Evolutionary conservation across 2,797 vertebrate species (phyloP).

Genomic region (Crocidura indochinensis): DNA sequence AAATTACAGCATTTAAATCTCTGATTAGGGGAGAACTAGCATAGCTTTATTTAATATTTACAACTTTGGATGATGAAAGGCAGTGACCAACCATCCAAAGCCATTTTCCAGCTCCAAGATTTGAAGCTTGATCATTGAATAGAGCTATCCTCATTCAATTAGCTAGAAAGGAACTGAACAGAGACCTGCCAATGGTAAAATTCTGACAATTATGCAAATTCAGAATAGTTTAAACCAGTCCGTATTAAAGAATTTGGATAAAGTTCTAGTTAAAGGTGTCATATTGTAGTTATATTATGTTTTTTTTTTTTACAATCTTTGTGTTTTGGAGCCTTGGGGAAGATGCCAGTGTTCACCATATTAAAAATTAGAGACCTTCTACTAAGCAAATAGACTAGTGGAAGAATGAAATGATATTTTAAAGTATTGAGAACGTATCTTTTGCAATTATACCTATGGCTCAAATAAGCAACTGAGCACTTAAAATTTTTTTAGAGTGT

Average conservation of each 20-base stretch:
- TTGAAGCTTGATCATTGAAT: neutral
- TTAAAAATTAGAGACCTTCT: conserved; percentile 8
- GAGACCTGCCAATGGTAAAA: neutral
- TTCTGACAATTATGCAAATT: conserved; percentile 28
- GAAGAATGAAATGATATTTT: neutral
- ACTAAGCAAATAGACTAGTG: conserved; percentile 26
- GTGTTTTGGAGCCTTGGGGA: conserved; percentile 7
- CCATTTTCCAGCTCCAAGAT: neutral
- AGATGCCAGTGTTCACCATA: neutral
- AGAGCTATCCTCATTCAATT: conserved; percentile 34
- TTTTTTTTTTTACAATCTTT: conserved; percentile 48
- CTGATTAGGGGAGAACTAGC: neutral
- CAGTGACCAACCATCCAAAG: neutral
- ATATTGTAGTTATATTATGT: neutral
- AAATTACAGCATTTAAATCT: neutral
- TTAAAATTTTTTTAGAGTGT: too few species aligned
- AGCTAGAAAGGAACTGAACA: conserved; percentile 32
- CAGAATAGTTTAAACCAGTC: neutral
- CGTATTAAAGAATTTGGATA: conserved; percentile 49
- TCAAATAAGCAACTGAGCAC: neutral
- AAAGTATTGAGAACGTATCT: neutral
- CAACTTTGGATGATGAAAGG: neutral
- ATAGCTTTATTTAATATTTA: neutral
- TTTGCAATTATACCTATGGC: neutral
- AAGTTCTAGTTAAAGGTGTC: neutral